phyloP scores from a whole-genome alignment of 2,113 vertebrate species.

The Merops nubicus region DNA sequence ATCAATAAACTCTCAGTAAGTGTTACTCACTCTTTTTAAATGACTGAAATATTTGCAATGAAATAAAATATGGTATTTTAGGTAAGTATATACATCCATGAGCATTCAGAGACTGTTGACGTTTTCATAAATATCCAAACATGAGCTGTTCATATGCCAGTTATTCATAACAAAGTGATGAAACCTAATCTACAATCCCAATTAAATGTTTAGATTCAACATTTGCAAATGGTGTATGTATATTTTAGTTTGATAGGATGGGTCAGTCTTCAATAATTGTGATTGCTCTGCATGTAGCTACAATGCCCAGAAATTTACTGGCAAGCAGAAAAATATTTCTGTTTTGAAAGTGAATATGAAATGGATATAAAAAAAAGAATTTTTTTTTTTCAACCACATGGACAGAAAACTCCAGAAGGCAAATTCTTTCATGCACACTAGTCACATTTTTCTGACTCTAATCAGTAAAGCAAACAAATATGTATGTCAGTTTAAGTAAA shows the following conservation, averaged over 20 bases:
- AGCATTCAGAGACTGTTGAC: neutral
- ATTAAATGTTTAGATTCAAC: neutral
- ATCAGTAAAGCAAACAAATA: neutral
- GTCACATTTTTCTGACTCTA: neutral
- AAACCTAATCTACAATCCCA: neutral
- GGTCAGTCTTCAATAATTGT: neutral
- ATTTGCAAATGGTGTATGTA: neutral
- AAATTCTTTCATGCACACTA: neutral
- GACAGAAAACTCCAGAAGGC: neutral
- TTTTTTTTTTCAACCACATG: neutral
- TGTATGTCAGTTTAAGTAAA: neutral
- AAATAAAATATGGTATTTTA: neutral
- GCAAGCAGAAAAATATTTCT: neutral
- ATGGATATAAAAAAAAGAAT: rapidly evolving
- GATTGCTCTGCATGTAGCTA: neutral
- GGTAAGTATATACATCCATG: neutral
- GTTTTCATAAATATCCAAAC: neutral
- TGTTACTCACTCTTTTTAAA: neutral
- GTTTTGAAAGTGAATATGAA: neutral
- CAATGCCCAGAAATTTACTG: neutral
- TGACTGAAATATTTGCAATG: neutral
- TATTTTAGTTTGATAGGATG: neutral
- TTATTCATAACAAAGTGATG: neutral
- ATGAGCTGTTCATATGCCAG: neutral
- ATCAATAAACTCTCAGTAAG: neutral